phyloP scores from a whole-genome alignment of 2,888 invertebrate species.

The Latrodectus hesperus region DNA sequence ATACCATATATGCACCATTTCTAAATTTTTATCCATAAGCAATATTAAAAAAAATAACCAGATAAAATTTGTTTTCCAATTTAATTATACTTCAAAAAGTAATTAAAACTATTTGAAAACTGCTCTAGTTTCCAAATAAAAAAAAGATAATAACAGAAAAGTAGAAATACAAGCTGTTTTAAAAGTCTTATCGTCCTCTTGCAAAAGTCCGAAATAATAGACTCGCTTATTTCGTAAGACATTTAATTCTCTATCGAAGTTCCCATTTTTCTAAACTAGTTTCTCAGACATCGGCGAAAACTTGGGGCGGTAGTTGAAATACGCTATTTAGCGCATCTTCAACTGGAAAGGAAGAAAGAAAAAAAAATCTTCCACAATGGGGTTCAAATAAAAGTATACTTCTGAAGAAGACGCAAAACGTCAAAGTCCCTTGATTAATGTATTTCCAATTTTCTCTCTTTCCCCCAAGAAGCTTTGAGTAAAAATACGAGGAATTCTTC shows the following conservation, averaged over 20 bases:
- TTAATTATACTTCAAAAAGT: too few relatives aligned
- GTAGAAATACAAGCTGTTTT: too few relatives aligned
- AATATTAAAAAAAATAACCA: not conserved
- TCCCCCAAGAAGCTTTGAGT: slow-evolving; percentile 8
- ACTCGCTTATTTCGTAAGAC: not conserved
- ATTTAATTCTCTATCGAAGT: not conserved
- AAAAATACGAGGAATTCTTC: slow-evolving; percentile 28
- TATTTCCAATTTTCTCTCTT: slow-evolving; percentile 50
- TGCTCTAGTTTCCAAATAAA: too few relatives aligned
- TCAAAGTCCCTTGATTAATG: slow-evolving; percentile 62
- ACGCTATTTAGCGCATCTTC: not conserved
- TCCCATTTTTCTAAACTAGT: not conserved
- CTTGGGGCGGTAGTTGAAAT: not conserved
- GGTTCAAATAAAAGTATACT: not conserved
- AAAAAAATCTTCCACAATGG: not conserved
- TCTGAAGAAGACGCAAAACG: slow-evolving; percentile 27
- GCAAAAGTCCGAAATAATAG: too few relatives aligned
- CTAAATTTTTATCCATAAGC: too few relatives aligned
- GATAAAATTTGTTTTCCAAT: not conserved
- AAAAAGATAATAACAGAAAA: too few relatives aligned
- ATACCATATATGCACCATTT: too few relatives aligned
- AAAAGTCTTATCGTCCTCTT: too few relatives aligned
- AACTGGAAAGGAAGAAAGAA: not conserved
- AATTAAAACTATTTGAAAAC: too few relatives aligned
- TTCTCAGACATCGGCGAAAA: not conserved